A percentile compares a stretch with the other conserved stretches of the same genome.
phyloP scores from a whole-genome alignment of 2,797 vertebrate genomes.

The Nannoperca obscura region DNA sequence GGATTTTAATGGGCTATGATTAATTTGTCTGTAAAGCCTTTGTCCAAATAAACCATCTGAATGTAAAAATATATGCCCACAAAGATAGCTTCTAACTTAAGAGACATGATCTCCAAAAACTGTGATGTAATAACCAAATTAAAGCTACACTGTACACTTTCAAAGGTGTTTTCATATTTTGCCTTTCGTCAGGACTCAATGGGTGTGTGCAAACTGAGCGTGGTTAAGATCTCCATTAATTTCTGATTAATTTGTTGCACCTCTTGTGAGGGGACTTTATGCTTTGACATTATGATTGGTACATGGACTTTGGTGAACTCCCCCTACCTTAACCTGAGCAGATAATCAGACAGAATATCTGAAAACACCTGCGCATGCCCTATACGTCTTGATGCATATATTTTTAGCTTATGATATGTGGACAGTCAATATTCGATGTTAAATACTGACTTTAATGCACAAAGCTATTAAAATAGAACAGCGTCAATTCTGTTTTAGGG shows the following conservation, averaged over 20 bases:
- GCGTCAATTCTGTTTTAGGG: background rate
- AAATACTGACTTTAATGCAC: too few relatives aligned
- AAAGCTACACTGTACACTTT: background rate
- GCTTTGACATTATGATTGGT: background rate
- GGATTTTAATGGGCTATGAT: background rate
- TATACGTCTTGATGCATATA: rapidly evolving
- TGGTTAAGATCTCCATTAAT: background rate
- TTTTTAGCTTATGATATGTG: background rate
- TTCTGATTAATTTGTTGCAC: slow-evolving; percentile 2
- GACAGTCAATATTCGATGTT: background rate
- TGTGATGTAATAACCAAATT: background rate
- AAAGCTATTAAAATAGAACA: background rate
- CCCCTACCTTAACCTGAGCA: background rate
- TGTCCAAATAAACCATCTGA: background rate
- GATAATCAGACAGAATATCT: background rate
- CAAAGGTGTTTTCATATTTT: background rate
- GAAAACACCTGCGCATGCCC: background rate
- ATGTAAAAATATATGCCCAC: background rate
- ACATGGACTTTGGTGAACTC: background rate
- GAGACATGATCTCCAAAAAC: background rate
- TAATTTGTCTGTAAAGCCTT: background rate
- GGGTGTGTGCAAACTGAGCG: background rate
- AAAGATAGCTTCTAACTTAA: background rate
- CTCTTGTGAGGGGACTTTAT: slow-evolving; percentile 8
- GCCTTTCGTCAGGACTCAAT: background rate